Evolutionary conservation across 2,113 vertebrate genomes (phyloP).

Genomic region (Sclerurus mexicanus): DNA sequence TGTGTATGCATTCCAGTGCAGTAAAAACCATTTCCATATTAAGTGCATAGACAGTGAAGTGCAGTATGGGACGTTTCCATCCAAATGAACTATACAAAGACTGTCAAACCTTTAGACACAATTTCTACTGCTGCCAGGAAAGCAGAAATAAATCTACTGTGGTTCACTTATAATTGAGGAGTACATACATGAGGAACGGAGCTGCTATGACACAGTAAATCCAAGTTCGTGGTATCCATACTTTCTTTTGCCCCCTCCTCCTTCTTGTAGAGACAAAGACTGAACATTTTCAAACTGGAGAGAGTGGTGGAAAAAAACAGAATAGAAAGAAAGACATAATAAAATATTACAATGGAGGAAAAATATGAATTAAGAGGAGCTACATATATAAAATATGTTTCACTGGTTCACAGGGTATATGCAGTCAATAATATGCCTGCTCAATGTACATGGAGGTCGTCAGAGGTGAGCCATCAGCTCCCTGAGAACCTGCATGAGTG

Average conservation of each 20-base stretch:
- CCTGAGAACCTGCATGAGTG: background rate
- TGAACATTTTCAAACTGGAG: background rate
- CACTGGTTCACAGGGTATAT: background rate
- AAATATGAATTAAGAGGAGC: background rate
- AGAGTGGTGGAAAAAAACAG: accelerated
- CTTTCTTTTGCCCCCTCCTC: background rate
- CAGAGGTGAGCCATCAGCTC: background rate
- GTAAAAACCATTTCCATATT: background rate
- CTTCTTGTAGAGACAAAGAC: background rate
- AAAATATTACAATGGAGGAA: background rate
- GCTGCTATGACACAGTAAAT: background rate
- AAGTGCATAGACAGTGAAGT: background rate
- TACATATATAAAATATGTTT: background rate
- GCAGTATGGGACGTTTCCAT: background rate
- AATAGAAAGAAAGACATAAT: background rate
- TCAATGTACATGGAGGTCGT: background rate
- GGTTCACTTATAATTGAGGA: background rate
- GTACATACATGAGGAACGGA: background rate
- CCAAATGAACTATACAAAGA: background rate
- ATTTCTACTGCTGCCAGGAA: background rate
- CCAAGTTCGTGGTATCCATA: background rate
- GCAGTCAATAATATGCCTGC: background rate
- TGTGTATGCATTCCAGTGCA: accelerated
- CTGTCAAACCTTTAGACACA: background rate
- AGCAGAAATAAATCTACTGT: background rate